A percentile compares a stretch with the other conserved stretches of the same genome.
Conservation (phyloP, 2,113 vertebrate species). For the Centropus bengalensis region DNA sequence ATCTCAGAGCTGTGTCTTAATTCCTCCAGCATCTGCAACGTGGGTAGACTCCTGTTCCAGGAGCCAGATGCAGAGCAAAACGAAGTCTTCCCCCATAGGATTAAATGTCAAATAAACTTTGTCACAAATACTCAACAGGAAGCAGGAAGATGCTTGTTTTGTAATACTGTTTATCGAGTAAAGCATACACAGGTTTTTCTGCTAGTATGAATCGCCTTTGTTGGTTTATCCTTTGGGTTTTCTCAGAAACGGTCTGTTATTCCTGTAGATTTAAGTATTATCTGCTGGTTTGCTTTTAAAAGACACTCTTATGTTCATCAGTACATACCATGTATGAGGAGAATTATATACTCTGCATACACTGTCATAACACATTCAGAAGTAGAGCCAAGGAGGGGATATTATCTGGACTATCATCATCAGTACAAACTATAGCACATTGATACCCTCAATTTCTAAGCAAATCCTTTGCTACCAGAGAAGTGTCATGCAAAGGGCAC, state of each 20-base stretch:
- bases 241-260: neutral
- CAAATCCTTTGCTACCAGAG: neutral
- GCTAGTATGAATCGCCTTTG: neutral
- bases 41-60: neutral
- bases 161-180: neutral
- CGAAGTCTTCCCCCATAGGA: neutral
- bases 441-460: neutral
- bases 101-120: neutral
- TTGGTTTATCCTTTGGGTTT: neutral
- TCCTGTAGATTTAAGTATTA: neutral
- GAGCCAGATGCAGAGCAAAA: neutral
- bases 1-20: neutral
- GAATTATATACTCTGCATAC: neutral
- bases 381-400: neutral
- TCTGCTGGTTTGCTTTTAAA: neutral
- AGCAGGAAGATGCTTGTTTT: neutral
- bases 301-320: neutral
- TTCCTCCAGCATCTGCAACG: neutral
- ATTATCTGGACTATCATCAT: neutral
- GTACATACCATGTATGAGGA: rapidly evolving
- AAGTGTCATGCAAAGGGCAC: neutral
- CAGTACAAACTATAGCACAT: neutral
- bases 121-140: neutral
- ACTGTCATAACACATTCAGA: neutral
- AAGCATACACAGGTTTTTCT: neutral